Percentiles rank a stretch among this genome's conserved stretches.
Evolutionary conservation across 2,113 vertebrate genomes (phyloP).

Genomic region (Poecilia latipinna): DNA sequence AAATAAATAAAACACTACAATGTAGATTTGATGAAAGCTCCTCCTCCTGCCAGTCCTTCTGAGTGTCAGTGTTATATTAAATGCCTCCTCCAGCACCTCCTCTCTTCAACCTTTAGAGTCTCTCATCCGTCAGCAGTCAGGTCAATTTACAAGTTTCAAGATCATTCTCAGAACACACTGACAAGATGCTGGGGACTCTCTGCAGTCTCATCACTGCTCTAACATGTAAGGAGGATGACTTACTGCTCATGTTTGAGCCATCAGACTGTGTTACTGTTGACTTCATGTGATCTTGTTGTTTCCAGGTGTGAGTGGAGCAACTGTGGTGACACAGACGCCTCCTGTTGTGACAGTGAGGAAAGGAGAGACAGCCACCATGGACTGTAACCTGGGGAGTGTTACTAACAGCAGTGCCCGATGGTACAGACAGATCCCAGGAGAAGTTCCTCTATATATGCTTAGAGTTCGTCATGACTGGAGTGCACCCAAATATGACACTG

Average conservation of each 20-base stretch:
- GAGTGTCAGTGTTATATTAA: constrained; percentile 12
- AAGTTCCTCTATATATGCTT: background rate
- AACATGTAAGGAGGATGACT: constrained; percentile 44
- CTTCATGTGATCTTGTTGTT: constrained; percentile 32
- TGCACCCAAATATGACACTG: background rate
- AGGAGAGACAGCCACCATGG: constrained; percentile 49
- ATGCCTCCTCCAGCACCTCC: constrained; percentile 43
- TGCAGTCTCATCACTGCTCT: constrained; percentile 54
- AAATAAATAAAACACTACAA: too few relatives aligned
- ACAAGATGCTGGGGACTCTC: constrained; percentile 60
- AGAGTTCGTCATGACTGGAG: background rate
- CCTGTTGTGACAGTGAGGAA: constrained; percentile 32
- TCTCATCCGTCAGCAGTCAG: background rate
- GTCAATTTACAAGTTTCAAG: constrained; percentile 14
- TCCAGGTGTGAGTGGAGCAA: constrained; percentile 3
- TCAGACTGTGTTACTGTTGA: constrained; percentile 14
- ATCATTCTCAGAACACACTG: constrained; percentile 39
- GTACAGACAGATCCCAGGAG: constrained; percentile 5
- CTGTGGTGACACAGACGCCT: background rate
- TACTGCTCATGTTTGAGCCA: constrained; percentile 26
- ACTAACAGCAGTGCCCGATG: background rate
- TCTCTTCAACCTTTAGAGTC: constrained; percentile 40
- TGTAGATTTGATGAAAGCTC: too few relatives aligned
- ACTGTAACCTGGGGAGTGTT: constrained; percentile 37
- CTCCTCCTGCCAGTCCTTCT: constrained; percentile 12